Percentiles rank a stretch among this genome's conserved stretches.
Conservation (phyloP, 2,797 vertebrate genomes). For the Tenualosa thibaudeaui region DNA sequence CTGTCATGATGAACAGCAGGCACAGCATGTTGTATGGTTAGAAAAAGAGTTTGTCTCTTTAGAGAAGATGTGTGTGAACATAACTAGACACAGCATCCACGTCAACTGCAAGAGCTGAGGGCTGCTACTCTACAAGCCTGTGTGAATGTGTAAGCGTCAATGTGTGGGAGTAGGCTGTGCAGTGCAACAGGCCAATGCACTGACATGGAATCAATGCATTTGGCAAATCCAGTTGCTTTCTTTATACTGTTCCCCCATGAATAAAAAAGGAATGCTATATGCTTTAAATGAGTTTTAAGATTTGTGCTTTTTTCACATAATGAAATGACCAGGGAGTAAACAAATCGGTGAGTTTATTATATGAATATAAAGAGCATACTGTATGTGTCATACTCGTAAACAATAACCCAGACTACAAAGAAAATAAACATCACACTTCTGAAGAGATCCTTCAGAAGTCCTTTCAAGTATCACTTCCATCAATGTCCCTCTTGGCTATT, state of each 20-base stretch:
- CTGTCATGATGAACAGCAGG: constrained; percentile 36
- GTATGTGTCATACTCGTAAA: neutral
- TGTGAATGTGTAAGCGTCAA: neutral
- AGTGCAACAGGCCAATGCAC: neutral
- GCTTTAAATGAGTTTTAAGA: neutral
- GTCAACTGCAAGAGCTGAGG: neutral
- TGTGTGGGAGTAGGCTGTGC: neutral
- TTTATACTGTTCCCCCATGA: neutral
- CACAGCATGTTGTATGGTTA: constrained; percentile 39
- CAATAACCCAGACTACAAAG: neutral
- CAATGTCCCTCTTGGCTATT: neutral
- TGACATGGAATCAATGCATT: neutral
- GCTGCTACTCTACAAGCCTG: constrained; percentile 7
- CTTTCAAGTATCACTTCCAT: constrained; percentile 1
- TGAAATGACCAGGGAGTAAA: neutral
- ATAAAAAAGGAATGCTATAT: neutral
- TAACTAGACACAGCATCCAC: neutral
- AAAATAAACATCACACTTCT: neutral
- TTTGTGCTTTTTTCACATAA: neutral
- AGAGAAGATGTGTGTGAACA: constrained; percentile 21
- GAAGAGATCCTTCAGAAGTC: neutral
- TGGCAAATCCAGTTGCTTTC: neutral
- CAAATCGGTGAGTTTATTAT: no score
- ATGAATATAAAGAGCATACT: no score
- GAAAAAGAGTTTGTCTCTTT: constrained; percentile 38